These are phyloP conservation scores for Hoplodrina ambigua DNA, from an alignment of 2,888 invertebrate genomes.

Conservation along the genomic window DNA sequence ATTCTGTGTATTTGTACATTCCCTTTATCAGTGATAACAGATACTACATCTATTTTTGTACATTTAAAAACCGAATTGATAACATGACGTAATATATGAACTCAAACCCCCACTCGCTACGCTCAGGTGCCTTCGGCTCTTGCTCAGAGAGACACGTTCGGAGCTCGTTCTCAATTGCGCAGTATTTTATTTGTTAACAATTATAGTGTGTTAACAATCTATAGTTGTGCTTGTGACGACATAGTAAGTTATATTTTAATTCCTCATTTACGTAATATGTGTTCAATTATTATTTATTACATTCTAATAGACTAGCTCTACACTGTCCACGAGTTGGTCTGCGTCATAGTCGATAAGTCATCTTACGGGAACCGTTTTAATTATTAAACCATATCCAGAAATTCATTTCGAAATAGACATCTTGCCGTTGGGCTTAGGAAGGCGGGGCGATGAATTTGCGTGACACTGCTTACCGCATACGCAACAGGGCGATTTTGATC, in stretches of 20 bases:
- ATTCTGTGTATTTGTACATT: constrained; percentile 6
- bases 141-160: constrained; percentile 21
- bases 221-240: constrained; percentile 26
- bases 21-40: neutral
- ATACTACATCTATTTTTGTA: neutral
- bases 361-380: too few relatives aligned
- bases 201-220: constrained; percentile 2
- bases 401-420: too few relatives aligned
- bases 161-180: neutral
- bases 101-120: neutral
- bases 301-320: too few relatives aligned
- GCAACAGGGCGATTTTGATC: too few relatives aligned
- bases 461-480: too few relatives aligned
- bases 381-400: too few relatives aligned
- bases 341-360: too few relatives aligned
- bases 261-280: neutral
- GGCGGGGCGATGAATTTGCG: too few relatives aligned
- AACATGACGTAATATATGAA: constrained; percentile 23
- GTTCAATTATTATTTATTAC: neutral
- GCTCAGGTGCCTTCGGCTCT: constrained; percentile 29
- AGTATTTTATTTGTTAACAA: constrained; percentile 16
- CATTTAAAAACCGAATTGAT: constrained; percentile 13
- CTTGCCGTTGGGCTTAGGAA: too few relatives aligned
- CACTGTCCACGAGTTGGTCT: too few relatives aligned
- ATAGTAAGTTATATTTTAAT: constrained; percentile 28